These are phyloP conservation scores for Ochropacha duplaris DNA, from an alignment of 2,888 invertebrate species.

Conservation along the genomic window DNA sequence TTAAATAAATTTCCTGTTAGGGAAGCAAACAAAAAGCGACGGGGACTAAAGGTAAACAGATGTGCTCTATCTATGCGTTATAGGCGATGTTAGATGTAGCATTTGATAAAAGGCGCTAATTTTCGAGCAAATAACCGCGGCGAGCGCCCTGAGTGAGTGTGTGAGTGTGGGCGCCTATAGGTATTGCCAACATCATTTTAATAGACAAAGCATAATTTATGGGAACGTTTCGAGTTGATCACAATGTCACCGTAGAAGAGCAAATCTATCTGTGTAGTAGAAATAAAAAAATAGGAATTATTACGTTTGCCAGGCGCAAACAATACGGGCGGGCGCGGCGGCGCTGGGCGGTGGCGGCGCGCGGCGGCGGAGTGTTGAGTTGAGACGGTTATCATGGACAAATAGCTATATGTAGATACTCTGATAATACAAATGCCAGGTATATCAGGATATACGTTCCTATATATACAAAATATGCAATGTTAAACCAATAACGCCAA, in stretches of 20 bases:
- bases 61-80: slow-evolving; percentile 68
- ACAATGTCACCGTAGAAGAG: neutral
- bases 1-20: slow-evolving; percentile 81
- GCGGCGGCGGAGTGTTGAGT: slow-evolving; percentile 30
- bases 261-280: slow-evolving; percentile 10
- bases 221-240: neutral
- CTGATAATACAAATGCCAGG: slow-evolving; percentile 30
- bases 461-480: neutral
- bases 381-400: slow-evolving; percentile 69
- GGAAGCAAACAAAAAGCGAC: slow-evolving; percentile 68
- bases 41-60: slow-evolving; percentile 70
- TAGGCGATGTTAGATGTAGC: slow-evolving; percentile 68
- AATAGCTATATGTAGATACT: slow-evolving; percentile 50
- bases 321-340: slow-evolving; percentile 69
- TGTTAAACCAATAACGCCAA: neutral
- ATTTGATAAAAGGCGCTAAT: slow-evolving; percentile 78
- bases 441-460: slow-evolving; percentile 10
- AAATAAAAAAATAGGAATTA: slow-evolving; percentile 22
- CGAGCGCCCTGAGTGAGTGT: neutral
- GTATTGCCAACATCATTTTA: neutral
- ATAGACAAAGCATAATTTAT: neutral
- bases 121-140: slow-evolving; percentile 49
- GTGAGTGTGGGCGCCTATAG: neutral
- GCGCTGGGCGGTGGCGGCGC: slow-evolving; percentile 48
- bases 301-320: slow-evolving; percentile 59